A percentile compares a stretch with the other conserved stretches of the same genome.
Conservation (phyloP, 1,140 invertebrate species). For the Palaemon carinicauda region DNA sequence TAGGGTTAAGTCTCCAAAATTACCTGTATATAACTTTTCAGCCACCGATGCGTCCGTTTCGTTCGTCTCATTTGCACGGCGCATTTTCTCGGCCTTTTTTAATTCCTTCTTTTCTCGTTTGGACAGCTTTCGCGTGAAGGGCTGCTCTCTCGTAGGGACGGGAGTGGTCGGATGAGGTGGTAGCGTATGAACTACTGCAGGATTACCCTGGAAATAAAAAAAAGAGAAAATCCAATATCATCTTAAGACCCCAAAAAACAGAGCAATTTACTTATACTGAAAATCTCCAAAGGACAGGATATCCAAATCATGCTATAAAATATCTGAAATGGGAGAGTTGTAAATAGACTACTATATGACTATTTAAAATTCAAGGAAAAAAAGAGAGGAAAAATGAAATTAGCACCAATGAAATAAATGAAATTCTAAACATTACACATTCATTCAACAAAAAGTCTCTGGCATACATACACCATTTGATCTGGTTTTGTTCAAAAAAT, state of each 20-base stretch:
- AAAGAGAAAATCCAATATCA: neutral
- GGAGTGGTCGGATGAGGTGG: slow-evolving; percentile 47
- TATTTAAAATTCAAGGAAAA: neutral
- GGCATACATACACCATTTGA: no score
- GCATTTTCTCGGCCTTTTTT: slow-evolving; percentile 95
- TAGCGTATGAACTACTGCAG: slow-evolving; percentile 31
- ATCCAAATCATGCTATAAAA: neutral
- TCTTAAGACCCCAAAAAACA: neutral
- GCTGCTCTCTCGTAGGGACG: slow-evolving; percentile 32
- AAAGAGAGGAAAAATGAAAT: neutral
- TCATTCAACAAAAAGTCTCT: no score
- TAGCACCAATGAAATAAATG: neutral
- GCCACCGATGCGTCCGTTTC: slow-evolving; percentile 75
- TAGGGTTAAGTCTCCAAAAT: slow-evolving; percentile 13
- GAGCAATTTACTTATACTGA: neutral
- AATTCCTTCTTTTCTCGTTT: slow-evolving; percentile 98
- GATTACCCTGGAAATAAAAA: slow-evolving; percentile 5
- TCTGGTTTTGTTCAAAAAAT: no score
- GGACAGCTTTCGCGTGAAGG: slow-evolving; percentile 82
- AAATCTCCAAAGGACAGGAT: neutral
- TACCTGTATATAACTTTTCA: slow-evolving; percentile 90
- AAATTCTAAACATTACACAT: no score
- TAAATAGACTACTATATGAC: no score
- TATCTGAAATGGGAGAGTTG: neutral
- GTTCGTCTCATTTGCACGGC: slow-evolving; percentile 73